Percentiles rank a stretch among this genome's conserved stretches.
These are phyloP conservation scores for Pedionomus torquatus DNA, from an alignment of 2,113 vertebrate species.

Conservation along the genomic window DNA sequence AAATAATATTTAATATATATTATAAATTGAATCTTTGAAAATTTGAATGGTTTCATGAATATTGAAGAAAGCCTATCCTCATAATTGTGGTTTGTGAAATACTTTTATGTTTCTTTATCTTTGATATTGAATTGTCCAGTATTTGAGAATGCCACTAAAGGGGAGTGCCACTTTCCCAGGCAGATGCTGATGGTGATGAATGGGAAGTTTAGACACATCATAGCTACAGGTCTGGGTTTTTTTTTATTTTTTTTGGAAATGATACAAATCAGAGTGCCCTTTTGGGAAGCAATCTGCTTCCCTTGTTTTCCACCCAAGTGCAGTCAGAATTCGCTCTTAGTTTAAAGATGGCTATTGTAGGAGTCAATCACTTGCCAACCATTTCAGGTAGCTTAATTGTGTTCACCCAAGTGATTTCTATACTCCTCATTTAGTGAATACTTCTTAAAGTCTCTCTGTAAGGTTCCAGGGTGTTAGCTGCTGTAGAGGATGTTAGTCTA, in stretches of 20 bases:
- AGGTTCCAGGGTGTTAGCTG: background rate
- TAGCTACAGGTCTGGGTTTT: no score
- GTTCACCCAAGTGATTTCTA: conserved; percentile 32
- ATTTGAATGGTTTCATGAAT: background rate
- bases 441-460: conserved; percentile 13
- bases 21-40: background rate
- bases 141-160: background rate
- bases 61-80: conserved; percentile 29
- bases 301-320: conserved; percentile 54
- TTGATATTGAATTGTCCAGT: conserved; percentile 10
- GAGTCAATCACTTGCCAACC: background rate
- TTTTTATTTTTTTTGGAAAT: no score
- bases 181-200: no score
- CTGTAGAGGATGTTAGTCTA: background rate
- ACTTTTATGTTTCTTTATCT: conserved; percentile 23
- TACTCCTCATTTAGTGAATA: conserved; percentile 7
- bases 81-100: conserved; percentile 48
- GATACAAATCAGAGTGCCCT: background rate
- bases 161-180: no score
- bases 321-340: conserved; percentile 35
- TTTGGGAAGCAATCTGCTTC: conserved; percentile 54
- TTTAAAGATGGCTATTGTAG: conserved; percentile 31
- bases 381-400: conserved; percentile 39
- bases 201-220: no score
- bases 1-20: background rate